These are phyloP conservation scores for Papilio aristodemus DNA, from an alignment of 1,140 invertebrate species.

Conservation along the genomic window DNA sequence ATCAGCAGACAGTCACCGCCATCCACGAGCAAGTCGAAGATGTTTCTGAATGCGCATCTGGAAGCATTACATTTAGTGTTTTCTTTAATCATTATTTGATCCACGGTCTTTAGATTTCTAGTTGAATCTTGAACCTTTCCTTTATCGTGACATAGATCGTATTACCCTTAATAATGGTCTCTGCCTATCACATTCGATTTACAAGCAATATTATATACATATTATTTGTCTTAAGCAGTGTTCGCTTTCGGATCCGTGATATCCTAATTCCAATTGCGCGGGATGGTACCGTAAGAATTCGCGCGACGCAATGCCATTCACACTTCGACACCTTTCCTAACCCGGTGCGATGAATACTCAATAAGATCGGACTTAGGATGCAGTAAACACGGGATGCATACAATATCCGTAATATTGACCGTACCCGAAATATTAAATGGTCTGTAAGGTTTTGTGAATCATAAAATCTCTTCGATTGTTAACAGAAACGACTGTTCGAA, in stretches of 20 bases:
- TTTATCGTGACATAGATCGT: too few species aligned
- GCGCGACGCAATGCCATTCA: constrained; percentile 1
- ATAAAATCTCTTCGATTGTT: background rate
- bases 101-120: too few species aligned
- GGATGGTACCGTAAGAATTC: constrained; percentile 7
- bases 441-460: background rate
- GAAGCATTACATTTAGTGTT: too few species aligned
- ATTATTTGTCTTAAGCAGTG: too few species aligned
- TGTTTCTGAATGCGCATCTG: constrained; percentile 84
- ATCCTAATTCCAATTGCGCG: background rate
- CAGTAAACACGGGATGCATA: constrained; percentile 11
- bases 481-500: too few species aligned
- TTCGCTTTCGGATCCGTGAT: too few species aligned
- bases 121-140: too few species aligned
- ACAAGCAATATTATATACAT: too few species aligned
- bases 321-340: constrained; percentile 4
- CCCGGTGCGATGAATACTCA: background rate
- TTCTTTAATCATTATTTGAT: too few species aligned
- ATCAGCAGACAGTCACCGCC: constrained; percentile 86
- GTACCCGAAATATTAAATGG: too few species aligned
- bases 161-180: too few species aligned
- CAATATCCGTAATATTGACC: background rate
- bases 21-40: constrained; percentile 83
- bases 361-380: constrained; percentile 5
- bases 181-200: too few species aligned